Conservation (phyloP, 2,888 invertebrate genomes). For the Acanthopleura granulata region DNA sequence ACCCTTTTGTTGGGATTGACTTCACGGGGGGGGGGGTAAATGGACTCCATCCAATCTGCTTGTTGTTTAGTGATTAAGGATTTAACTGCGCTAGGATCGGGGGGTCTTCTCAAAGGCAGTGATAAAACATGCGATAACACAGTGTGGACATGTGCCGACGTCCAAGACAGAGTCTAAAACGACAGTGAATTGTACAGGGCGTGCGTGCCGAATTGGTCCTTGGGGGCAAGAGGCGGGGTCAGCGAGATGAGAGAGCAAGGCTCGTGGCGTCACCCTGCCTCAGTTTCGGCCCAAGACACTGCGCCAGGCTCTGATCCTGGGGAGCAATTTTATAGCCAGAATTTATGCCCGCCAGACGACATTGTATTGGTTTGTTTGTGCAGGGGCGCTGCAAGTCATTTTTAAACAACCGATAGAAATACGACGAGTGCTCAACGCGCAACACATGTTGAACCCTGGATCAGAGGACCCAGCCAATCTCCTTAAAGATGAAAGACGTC, state of each 20-base stretch:
- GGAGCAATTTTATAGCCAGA: neutral
- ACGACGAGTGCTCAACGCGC: neutral
- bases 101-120: neutral
- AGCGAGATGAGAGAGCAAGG: neutral
- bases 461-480: slow-evolving; percentile 6
- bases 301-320: neutral
- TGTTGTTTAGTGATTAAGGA: too few species aligned
- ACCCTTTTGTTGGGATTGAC: too few species aligned
- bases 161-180: neutral
- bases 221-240: neutral
- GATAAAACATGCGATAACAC: neutral
- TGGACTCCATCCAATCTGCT: too few species aligned
- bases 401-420: slow-evolving; percentile 1
- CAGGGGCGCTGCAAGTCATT: slow-evolving; percentile 11
- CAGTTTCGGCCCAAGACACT: neutral
- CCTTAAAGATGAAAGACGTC: slow-evolving; percentile 5
- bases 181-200: neutral
- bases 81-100: too few species aligned
- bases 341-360: neutral
- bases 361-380: slow-evolving; percentile 9
- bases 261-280: slow-evolving; percentile 13
- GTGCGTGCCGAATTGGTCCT: slow-evolving; percentile 1
- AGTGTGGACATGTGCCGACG: neutral
- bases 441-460: slow-evolving; percentile 6
- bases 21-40: too few species aligned